phyloP scores from a whole-genome alignment of 2,888 invertebrate genomes.

The Metacarcinus magister region DNA sequence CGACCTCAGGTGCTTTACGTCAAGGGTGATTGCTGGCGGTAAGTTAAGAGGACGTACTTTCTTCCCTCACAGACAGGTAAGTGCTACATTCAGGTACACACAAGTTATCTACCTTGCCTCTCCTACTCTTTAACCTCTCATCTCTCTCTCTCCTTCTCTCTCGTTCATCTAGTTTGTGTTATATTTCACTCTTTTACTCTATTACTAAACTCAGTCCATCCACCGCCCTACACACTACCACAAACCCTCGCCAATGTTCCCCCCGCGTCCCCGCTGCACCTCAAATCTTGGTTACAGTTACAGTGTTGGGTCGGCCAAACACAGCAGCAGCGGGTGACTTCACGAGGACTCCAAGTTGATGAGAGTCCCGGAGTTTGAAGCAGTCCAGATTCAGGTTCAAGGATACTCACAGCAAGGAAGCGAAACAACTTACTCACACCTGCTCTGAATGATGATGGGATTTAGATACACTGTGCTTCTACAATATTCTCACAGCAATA shows the following conservation, averaged over 20 bases:
- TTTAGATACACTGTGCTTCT: background rate
- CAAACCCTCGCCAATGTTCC: background rate
- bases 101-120: background rate
- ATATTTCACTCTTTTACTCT: background rate
- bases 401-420: background rate
- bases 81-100: background rate
- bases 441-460: background rate
- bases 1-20: background rate
- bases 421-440: background rate
- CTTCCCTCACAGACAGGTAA: slow-evolving; percentile 18
- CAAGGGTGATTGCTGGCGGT: background rate
- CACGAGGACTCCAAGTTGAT: background rate
- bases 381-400: background rate
- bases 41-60: background rate
- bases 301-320: background rate
- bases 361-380: background rate
- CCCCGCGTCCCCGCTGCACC: background rate
- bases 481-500: background rate
- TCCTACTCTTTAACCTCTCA: background rate
- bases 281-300: background rate
- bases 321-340: background rate
- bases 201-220: background rate
- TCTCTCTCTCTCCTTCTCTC: background rate
- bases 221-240: background rate
- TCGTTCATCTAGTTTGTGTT: background rate